Conservation (phyloP, 2,888 invertebrate species). For the Orthonychiurus folsomi region DNA sequence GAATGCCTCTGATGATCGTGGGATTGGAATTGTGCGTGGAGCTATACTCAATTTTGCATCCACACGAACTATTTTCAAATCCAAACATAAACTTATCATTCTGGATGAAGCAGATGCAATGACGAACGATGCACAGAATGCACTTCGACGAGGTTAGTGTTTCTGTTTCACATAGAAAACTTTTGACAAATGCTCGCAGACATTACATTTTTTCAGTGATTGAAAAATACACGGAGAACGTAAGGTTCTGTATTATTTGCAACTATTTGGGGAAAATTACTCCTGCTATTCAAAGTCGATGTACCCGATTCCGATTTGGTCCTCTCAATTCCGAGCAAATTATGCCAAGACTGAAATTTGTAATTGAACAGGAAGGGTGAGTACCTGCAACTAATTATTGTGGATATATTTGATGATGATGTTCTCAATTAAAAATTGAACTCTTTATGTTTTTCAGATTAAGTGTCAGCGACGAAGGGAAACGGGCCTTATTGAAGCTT, state of each 20-base stretch:
- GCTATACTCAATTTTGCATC: slow-evolving; percentile 56
- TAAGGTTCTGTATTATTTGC: slow-evolving; percentile 96
- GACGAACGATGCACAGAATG: slow-evolving; percentile 99
- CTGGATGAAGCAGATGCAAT: slow-evolving; percentile 99
- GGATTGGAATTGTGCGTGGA: slow-evolving; percentile 91
- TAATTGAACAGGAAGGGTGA: slow-evolving; percentile 74
- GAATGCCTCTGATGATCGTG: slow-evolving; percentile 97
- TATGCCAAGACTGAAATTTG: slow-evolving; percentile 73
- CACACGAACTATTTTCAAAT: slow-evolving; percentile 65
- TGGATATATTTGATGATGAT: not conserved
- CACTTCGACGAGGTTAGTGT: slow-evolving; percentile 73
- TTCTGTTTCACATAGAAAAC: not conserved
- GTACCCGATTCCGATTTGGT: slow-evolving; percentile 92
- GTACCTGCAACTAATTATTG: too few species aligned
- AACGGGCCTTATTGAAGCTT: slow-evolving; percentile 75
- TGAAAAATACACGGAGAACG: slow-evolving; percentile 98
- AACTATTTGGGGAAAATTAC: slow-evolving; percentile 98
- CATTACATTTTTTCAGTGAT: slow-evolving; percentile 60
- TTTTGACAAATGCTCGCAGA: not conserved
- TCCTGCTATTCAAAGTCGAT: slow-evolving; percentile 95
- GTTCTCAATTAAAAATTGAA: not conserved
- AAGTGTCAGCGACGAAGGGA: slow-evolving; percentile 78
- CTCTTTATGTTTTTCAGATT: too few species aligned
- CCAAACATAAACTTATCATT: slow-evolving; percentile 91
- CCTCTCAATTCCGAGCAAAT: slow-evolving; percentile 80